Base-by-base conservation (phyloP, 2,113 vertebrate genomes). In the Zosterops lateralis region DNA sequence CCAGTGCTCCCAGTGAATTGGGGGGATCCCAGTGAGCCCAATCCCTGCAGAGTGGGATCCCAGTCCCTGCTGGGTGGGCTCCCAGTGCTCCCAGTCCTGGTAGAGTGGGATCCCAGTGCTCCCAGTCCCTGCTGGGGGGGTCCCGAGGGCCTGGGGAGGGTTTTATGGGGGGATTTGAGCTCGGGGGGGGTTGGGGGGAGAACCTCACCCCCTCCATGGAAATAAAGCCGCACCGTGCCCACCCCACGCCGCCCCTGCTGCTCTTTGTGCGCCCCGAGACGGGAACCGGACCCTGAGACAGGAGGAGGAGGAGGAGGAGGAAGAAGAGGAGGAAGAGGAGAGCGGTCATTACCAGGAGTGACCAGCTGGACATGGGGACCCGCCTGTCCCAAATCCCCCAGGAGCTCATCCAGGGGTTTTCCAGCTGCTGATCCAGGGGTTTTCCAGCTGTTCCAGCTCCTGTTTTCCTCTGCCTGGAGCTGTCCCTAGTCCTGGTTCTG, bases 201-300 rank as follows among this genome's bases (percentile, higher is more conserved):
- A 68, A 50, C 4, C 25, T 66, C 31, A 22, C 21, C 25, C 51
- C 20, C 62, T 12, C 84, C 47, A 0, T 60, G 88, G 90, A 95
- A 97, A 96, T 97, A 97, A 96, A 97, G 92, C 94, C 78, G 92
- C 92, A 94, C 87, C 78, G 93, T 95, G 96, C 93, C 92, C 34
- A 92, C 88, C 93, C 95, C 79, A 70, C 34, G 19, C 36, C 9
- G 66, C 64, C 56, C 36, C 32, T 1, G 56, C 38, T 66, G 83
- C 83, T 94, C 72, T 51, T 40, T 92, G 62, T 0, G 31, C 6
- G 7, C 7, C 53, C 72, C 8, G 7, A 14, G 12, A 13, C 17
- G 25, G 18, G 31, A 3, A 3, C 7, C 9, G 9, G 16, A 6
- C 12, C 34, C 25, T 38, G 36, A 38, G 36, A 38, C 36, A 38